Evolutionary conservation across 35 echinoderm and acorn worm genomes (phyloP).

Genomic region (Heliocidaris tuberculata): DNA sequence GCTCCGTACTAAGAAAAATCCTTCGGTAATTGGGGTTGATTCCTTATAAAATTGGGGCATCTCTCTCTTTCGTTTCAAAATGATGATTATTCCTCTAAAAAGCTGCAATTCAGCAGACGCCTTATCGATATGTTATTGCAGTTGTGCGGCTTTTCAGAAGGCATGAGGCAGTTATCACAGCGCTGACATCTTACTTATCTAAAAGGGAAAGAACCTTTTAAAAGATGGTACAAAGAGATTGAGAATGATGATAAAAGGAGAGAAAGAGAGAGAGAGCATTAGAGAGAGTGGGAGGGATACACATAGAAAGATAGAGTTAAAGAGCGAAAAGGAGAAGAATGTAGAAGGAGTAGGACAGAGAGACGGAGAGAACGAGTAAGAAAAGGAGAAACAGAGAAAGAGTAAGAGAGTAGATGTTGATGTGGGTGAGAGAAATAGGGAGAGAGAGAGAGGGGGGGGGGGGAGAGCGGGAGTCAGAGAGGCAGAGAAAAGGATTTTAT

Average conservation of each 20-base stretch:
- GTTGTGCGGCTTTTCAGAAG: neutral
- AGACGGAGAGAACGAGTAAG: neutral
- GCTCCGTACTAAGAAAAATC: too few relatives aligned
- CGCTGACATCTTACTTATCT: too few relatives aligned
- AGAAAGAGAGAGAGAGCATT: neutral
- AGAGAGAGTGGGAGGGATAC: too few relatives aligned
- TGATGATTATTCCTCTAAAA: neutral
- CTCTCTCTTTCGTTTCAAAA: neutral
- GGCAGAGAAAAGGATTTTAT: too few relatives aligned
- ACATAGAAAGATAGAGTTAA: neutral
- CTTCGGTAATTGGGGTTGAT: too few relatives aligned
- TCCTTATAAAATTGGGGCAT: too few relatives aligned
- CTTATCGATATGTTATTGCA: neutral
- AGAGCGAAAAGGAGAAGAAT: neutral
- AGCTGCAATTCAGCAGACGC: neutral
- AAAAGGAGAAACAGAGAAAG: too few relatives aligned
- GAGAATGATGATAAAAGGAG: neutral
- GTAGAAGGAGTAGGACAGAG: neutral
- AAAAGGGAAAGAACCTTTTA: too few relatives aligned
- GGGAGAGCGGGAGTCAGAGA: too few relatives aligned
- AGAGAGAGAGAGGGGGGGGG: too few relatives aligned
- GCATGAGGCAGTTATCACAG: neutral
- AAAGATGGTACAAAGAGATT: neutral
- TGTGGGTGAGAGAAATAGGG: too few relatives aligned
- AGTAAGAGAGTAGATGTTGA: too few relatives aligned